These are phyloP conservation scores for Amiota minor DNA, from an alignment of 2,888 invertebrate species.

Conservation along the genomic window DNA sequence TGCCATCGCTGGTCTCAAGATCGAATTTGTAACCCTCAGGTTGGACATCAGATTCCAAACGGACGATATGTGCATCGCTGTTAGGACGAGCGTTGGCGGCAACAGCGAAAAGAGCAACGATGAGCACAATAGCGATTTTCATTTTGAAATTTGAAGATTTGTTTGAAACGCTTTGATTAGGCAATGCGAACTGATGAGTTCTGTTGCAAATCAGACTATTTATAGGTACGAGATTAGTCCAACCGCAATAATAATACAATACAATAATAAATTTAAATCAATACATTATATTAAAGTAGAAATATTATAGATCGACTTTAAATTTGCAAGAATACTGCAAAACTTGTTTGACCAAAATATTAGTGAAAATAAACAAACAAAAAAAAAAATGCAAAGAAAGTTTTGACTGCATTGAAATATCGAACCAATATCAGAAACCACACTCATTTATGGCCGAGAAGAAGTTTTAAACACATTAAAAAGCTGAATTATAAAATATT, in stretches of 20 bases:
- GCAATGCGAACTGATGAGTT: not conserved
- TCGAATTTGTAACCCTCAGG: slow-evolving; percentile 76
- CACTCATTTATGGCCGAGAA: too few species aligned
- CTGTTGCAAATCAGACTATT: slow-evolving; percentile 1
- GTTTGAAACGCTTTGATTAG: not conserved
- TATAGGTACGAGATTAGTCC: not conserved
- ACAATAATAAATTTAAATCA: not conserved
- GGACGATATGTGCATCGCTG: slow-evolving; percentile 69
- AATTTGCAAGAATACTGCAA: not conserved
- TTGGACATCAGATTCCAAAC: slow-evolving; percentile 75
- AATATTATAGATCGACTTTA: not conserved
- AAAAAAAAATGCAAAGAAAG: too few species aligned
- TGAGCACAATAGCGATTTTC: slow-evolving; percentile 66
- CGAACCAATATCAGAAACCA: too few species aligned
- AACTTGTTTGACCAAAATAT: slow-evolving; percentile 2
- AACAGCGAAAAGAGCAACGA: slow-evolving; percentile 69
- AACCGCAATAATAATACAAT: not conserved
- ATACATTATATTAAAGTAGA: not conserved
- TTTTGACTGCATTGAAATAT: too few species aligned
- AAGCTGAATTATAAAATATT: too few species aligned
- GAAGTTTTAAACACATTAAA: too few species aligned
- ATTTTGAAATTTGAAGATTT: slow-evolving; percentile 39
- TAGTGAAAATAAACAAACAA: not conserved
- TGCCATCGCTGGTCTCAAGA: slow-evolving; percentile 57
- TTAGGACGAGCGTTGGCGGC: slow-evolving; percentile 50